phyloP scores from a whole-genome alignment of 2,113 vertebrate genomes.

The Notarius quadriscutis region DNA sequence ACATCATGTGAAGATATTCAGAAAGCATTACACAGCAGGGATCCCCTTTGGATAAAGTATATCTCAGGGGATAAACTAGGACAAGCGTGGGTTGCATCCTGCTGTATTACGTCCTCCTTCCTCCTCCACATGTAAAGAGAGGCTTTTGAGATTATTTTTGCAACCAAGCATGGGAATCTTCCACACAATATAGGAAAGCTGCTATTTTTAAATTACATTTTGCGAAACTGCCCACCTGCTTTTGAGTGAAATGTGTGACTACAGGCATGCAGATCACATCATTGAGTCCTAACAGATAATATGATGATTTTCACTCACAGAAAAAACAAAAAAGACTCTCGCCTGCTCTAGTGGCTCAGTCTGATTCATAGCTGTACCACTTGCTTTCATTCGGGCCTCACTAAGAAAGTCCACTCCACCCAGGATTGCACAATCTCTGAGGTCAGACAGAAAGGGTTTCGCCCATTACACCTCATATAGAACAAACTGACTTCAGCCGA shows the following conservation, averaged over 20 bases:
- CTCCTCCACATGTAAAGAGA: not conserved
- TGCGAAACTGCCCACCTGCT: slow-evolving; percentile 4
- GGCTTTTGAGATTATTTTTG: slow-evolving; percentile 16
- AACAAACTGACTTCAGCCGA: slow-evolving; percentile 8
- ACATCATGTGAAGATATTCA: not conserved
- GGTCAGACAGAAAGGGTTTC: slow-evolving; percentile 56
- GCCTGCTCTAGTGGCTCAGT: slow-evolving; percentile 61
- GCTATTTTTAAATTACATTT: not conserved
- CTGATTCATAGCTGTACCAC: slow-evolving; percentile 15
- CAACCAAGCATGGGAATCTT: slow-evolving; percentile 8
- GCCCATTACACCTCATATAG: slow-evolving; percentile 47
- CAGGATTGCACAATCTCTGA: slow-evolving; percentile 64
- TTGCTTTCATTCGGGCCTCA: slow-evolving; percentile 48
- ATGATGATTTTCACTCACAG: slow-evolving; percentile 54
- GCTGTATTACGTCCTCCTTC: not conserved
- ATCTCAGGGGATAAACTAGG: not conserved
- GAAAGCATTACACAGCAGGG: not conserved
- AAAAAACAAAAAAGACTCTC: slow-evolving; percentile 48
- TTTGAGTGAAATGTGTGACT: not conserved
- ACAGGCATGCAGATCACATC: not conserved
- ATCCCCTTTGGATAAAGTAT: not conserved
- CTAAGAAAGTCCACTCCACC: slow-evolving; percentile 62
- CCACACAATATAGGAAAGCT: not conserved
- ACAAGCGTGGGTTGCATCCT: slow-evolving; percentile 18
- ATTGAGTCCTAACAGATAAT: slow-evolving; percentile 50